phyloP scores from a whole-genome alignment of 2,888 invertebrate species.

The Trypoxylon attenuatum region DNA sequence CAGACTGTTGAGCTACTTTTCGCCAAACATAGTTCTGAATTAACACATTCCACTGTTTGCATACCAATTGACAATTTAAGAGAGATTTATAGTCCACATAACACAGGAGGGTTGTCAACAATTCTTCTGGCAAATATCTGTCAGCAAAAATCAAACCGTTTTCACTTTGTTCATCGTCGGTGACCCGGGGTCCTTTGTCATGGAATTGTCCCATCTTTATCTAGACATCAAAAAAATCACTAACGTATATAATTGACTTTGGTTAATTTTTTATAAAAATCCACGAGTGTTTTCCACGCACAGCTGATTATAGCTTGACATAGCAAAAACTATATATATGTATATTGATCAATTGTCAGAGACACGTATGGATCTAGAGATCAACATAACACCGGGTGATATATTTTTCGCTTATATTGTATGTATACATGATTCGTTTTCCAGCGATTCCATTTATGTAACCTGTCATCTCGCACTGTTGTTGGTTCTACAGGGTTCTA shows the following conservation, averaged over 20 bases:
- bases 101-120: constrained; percentile 74
- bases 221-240: not conserved
- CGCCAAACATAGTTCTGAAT: constrained; percentile 74
- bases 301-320: no score
- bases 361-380: no score
- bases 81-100: constrained; percentile 71
- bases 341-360: no score
- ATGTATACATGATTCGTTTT: no score
- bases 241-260: not conserved
- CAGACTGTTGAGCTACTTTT: constrained; percentile 66
- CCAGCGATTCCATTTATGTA: no score
- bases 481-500: no score
- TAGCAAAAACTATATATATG: no score
- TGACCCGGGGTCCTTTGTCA: constrained; percentile 14
- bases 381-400: no score
- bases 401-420: no score
- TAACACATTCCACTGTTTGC: constrained; percentile 76
- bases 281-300: no score
- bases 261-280: not conserved
- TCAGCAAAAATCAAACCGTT: constrained; percentile 72
- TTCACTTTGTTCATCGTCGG: constrained; percentile 49
- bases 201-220: constrained; percentile 42
- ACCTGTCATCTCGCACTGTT: no score
- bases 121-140: constrained; percentile 75
- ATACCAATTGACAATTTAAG: constrained; percentile 75